Evolutionary conservation across 2,888 invertebrate genomes (phyloP), one percentile per base, ranked within the genome.

Genomic region (Ashinkailepas kermadecensis): DNA sequence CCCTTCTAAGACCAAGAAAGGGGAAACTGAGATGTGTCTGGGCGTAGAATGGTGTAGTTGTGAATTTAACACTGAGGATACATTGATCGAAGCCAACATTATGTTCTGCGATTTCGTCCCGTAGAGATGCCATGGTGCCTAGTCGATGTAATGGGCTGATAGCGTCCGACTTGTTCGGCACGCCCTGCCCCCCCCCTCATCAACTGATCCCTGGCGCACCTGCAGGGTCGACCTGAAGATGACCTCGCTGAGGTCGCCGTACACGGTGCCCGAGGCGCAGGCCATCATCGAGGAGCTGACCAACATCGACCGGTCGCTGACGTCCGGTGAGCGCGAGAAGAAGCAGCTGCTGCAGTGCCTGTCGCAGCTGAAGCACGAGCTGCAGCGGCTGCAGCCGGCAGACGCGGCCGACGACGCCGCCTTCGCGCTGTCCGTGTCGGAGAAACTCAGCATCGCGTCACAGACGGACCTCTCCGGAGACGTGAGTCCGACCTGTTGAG

Each of bases 381-480:
- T 84, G 82, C 81, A 57, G 81, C 83, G 10, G 25, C 67, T 79
- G 70, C 56, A 80, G 82, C 23, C 81, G 59, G 82, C 82, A 10
- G 81, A 82, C 15, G 67, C 81, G 56, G 93, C 94, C 13, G 93
- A 93, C 0, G 94, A 94, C 86, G 91, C 93, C 0, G 94, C 94
- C 70, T 93, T 94, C 0, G 89, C 95, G 84, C 94, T 93, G 86
- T 89, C 95, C 81, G 93, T 94, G 0, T 93, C 93, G 86, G 96
- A 96, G 87, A 95, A 95, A 86, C 90, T 95, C 39, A 96, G 95
- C 87, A 96, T 95, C 15, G 97, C 97, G 58, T 97, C 97, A 7
- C 97, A 98, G 89, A 98, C 97, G 0, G 97, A 98, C 88, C 90
- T 97, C 74, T 95, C 95, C 82, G 95, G 96, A 79, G 97, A 97